Base-by-base conservation (phyloP, 2,797 vertebrate genomes). In the Ara ararauna region DNA sequence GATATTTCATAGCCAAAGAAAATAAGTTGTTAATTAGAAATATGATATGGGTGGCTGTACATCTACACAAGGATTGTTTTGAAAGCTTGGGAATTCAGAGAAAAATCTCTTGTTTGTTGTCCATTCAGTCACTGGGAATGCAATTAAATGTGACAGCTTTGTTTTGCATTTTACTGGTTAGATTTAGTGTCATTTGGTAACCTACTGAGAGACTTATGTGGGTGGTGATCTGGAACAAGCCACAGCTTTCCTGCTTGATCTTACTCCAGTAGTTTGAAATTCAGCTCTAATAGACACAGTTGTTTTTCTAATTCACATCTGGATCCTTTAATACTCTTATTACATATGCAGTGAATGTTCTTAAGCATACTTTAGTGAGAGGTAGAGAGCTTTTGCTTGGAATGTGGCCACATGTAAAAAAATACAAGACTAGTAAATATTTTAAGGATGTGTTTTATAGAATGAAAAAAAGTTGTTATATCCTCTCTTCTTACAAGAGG, bases 221-320 rank as follows among this genome's bases (percentile, higher is more conserved):
- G 94, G 91, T 95, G 93, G 93, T 92, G 73, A 73, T 88, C 54
- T 86, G 92, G 85, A 94, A 60, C 58, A 86, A 91, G 85, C 82
- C 95, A 70, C 95, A 94, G 61, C 54, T 95, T 95, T 94, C 48
- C 90, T 73, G 78, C 94, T 93, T 93, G 94, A 73, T 95, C 91
- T 94, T 76, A 45, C 29, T 95, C 96, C 91, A 91, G 87, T 79
- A 94, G 91, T 86, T 90, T 92, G 89, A 96, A 96, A 95, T 90
- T 86, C 67, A 76, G 66, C 81, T 93, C 11, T 88, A 92, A 84
- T 60, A 82, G 91, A 48, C 10, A 2, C 73, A 81, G 82, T 95
- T 91, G 89, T 91, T 96, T 96, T 95, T 94, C 79, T 95, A 84
- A 94, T 90, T 95, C 91, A 91, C 95, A 93, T 96, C 95, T 95